Evolutionary conservation across 2,113 vertebrate genomes (phyloP), one percentile per base, ranked within the genome.

Genomic region (Chascanopsetta lugubris): DNA sequence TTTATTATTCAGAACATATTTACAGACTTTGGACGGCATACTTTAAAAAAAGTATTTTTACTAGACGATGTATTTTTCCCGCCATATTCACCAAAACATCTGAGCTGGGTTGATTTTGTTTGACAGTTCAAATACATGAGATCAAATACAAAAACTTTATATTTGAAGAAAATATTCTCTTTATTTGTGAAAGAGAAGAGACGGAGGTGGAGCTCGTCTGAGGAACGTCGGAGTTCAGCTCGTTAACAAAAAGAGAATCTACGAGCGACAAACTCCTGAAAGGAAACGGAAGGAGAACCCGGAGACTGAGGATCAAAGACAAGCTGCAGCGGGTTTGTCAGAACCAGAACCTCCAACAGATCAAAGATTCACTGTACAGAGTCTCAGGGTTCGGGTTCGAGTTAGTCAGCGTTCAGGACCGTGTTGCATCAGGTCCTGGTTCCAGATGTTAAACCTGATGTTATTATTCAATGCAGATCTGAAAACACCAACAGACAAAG

Each of bases 401-500:
- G n/a, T n/a, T n/a, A n/a, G n/a, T n/a, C n/a, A n/a, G n/a, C n/a
- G n/a, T 38, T 15, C 34, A 17, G 10, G n/a, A 45, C 18, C 18
- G 88, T 69, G 36, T 84, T 72, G 66, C 60, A 13, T 57, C 42
- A n/a, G n/a, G 24, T 58, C 56, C 72, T 76, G 22, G 81, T 71
- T 82, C 80, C 67, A 82, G 87, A 82, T 68, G 84, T 69, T 85
- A 81, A 68, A 83, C 49, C 79, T 86, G 85, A 63, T 63, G 75
- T n/a, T n/a, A n/a, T n/a, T 87, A 90, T 87, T 83, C 87, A 91
- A 86, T 85, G 83, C 80, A 85, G 83, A 87, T 92, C 79, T 51
- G 86, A 91, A 89, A 72, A 92, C 88, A 92, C 80, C 89, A 92
- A 91, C 88, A 90, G 89, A 92, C 90, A 91, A 88, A 87, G 78